A percentile compares a stretch with the other conserved stretches of the same genome.
Evolutionary conservation across 2,888 invertebrate genomes (phyloP).

Genomic region (Hypomecis punctinalis): DNA sequence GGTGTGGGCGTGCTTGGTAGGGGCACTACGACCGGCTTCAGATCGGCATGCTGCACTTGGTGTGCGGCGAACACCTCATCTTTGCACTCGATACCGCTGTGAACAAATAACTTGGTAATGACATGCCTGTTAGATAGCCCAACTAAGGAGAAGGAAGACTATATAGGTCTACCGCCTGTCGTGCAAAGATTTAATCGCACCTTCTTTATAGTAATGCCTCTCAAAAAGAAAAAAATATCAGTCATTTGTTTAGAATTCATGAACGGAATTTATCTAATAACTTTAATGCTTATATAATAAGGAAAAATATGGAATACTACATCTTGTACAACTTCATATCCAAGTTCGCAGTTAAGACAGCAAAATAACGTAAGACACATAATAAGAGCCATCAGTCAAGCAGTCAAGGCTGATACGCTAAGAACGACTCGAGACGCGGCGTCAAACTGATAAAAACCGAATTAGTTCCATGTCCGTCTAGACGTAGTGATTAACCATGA

Average conservation of each 20-base stretch:
- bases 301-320: background rate
- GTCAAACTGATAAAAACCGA: slow-evolving; percentile 15
- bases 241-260: too few species aligned
- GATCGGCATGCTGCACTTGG: slow-evolving; percentile 77
- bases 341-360: slow-evolving; percentile 21
- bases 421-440: slow-evolving; percentile 31
- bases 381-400: slow-evolving; percentile 72
- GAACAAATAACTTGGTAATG: slow-evolving; percentile 70
- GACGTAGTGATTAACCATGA: slow-evolving; percentile 14
- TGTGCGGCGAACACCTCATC: slow-evolving; percentile 91
- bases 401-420: slow-evolving; percentile 67
- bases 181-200: slow-evolving; percentile 35
- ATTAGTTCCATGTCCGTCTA: slow-evolving; percentile 24
- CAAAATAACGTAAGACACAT: slow-evolving; percentile 46
- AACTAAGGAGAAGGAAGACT: slow-evolving; percentile 38
- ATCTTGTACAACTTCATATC: background rate
- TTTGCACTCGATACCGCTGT: slow-evolving; percentile 91
- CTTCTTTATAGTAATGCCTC: slow-evolving; percentile 44
- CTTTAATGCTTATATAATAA: background rate
- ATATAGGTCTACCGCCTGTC: slow-evolving; percentile 50
- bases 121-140: slow-evolving; percentile 50
- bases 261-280: too few species aligned
- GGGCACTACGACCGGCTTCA: slow-evolving; percentile 69
- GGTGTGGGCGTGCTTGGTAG: slow-evolving; percentile 47
- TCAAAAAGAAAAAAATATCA: too few species aligned